Percentiles rank a stretch among this genome's conserved stretches.
Conservation (phyloP, 2,888 invertebrate genomes). For the Orthonevra nobilis region DNA sequence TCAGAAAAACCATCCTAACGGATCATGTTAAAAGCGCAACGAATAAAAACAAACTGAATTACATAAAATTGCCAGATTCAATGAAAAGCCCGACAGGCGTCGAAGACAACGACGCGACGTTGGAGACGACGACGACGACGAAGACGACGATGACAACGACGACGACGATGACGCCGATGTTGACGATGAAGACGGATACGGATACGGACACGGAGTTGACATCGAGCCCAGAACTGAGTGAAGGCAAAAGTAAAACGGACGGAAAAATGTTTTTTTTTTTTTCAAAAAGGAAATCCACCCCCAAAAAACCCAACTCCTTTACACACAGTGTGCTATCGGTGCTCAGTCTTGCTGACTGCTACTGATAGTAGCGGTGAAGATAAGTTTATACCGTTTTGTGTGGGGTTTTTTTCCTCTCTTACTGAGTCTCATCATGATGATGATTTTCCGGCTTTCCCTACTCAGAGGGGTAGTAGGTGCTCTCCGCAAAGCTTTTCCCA, state of each 20-base stretch:
- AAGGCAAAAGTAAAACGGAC: constrained; percentile 24
- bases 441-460: constrained; percentile 2
- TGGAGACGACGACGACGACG: no score
- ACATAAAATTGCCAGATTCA: constrained; percentile 65
- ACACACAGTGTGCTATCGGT: background rate
- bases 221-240: constrained; percentile 45
- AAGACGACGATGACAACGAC: no score
- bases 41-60: constrained; percentile 73
- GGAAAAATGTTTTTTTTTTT: constrained; percentile 44
- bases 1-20: constrained; percentile 56
- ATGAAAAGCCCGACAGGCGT: constrained; percentile 39
- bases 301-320: background rate
- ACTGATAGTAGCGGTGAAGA: constrained; percentile 26
- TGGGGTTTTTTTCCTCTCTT: constrained; percentile 8
- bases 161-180: constrained; percentile 11
- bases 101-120: constrained; percentile 5
- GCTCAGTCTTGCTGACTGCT: background rate
- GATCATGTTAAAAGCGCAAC: constrained; percentile 72
- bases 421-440: constrained; percentile 17
- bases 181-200: no score
- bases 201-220: no score
- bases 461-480: constrained; percentile 7
- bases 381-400: constrained; percentile 42
- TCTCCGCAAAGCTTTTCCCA: constrained; percentile 24
- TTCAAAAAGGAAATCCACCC: constrained; percentile 32